Evolutionary conservation across 2,797 vertebrate genomes (phyloP), one percentile per base, ranked within the genome.

Genomic region (Zalophus californianus): DNA sequence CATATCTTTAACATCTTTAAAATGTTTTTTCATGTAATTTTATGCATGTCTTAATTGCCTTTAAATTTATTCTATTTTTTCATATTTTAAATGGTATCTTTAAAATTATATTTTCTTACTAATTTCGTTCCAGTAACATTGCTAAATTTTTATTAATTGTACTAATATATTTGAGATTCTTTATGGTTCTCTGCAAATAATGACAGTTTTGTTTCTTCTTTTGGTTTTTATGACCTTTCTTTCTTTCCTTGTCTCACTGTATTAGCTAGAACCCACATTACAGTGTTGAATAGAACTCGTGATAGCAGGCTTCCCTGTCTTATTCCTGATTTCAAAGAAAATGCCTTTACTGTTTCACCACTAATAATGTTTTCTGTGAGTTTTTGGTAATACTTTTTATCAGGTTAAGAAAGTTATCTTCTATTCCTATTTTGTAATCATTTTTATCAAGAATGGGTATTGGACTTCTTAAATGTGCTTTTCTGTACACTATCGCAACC

Each of bases 1-100:
- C 52, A 27, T 79, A 32, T 88, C n/a, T 64, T 94, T 96, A 52
- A 91, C 82, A n/a, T 73, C 27, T 86, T 95, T 64, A 44, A 92
- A 92, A 73, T 95, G 27, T 83, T 92, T 75, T 90, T 86, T 20
- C 50, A 23, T 83, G 82, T 92, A 75, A 68, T 94, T 86, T 88
- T 38, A 50, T 88, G 27, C 9, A 50, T 29, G 25, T 90, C 20
- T 73, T n/a, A 1, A 62, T 95, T 92, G 12, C 20, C 54, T 95
- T 88, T 94, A 85, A 93, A 95, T 79, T 62, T 94, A 50, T 58
- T 88, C 20, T 84, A 4, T 64, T 60, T 66, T 96, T 94, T 92
- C 38, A 50, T 21, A 58, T 85, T 94, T 80, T 93, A 82, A 94
- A 60, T 44, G 23, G 5, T 62, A 83, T 83, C 27, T 94, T 94